These are phyloP conservation scores for Periophthalmus magnuspinnatus DNA, from an alignment of 2,797 vertebrate genomes.

Conservation along the genomic window DNA sequence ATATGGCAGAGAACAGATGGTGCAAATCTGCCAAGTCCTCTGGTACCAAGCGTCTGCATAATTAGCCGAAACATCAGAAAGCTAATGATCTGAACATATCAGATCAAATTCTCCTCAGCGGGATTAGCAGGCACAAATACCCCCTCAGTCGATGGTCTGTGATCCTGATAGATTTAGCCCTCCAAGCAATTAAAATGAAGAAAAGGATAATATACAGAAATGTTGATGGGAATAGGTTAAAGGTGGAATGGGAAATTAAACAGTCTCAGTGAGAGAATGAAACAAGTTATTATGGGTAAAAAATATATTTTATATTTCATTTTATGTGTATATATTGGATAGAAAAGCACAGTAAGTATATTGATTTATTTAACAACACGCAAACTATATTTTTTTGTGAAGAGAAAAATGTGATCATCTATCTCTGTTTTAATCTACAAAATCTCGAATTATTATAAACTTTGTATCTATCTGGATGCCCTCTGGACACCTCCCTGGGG, in stretches of 20 bases:
- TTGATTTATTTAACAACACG: not conserved
- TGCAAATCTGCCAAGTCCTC: constrained; percentile 28
- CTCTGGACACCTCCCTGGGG: too few species aligned
- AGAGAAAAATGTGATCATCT: not conserved
- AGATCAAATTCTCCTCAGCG: constrained; percentile 50
- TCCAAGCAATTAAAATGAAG: constrained; percentile 31
- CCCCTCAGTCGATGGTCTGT: constrained; percentile 26
- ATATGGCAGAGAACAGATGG: constrained; percentile 40
- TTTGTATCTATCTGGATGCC: not conserved
- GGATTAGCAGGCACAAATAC: constrained; percentile 48
- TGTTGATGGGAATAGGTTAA: constrained; percentile 11
- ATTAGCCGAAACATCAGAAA: constrained; percentile 55
- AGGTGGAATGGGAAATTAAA: constrained; percentile 14
- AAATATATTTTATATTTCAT: not conserved
- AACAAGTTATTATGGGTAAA: not conserved
- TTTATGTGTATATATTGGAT: not conserved
- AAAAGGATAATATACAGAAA: constrained; percentile 39
- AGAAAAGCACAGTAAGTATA: not conserved
- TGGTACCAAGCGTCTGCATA: constrained; percentile 43
- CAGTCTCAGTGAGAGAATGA: not conserved
- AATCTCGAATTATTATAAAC: not conserved
- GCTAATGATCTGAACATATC: constrained; percentile 57
- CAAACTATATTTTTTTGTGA: not conserved
- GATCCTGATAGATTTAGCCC: constrained; percentile 41
- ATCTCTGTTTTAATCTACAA: not conserved